phyloP scores from a whole-genome alignment of 2,888 invertebrate genomes.

The Leptopterna dolabrata region DNA sequence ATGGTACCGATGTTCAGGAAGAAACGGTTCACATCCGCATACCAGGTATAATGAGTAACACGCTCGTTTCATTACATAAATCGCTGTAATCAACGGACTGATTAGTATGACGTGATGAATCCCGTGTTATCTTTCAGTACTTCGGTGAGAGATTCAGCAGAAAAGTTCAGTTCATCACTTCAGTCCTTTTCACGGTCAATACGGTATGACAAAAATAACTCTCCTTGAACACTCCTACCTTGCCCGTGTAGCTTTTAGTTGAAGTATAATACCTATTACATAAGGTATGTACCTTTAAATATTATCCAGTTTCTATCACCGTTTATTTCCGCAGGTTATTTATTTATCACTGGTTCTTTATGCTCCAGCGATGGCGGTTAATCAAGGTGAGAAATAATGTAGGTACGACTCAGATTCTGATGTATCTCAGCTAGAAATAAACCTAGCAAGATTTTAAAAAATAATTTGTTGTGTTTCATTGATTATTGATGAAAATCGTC shows the following conservation, averaged over 20 bases:
- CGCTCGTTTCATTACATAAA: not conserved
- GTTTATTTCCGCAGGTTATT: constrained; percentile 62
- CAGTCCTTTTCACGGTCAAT: constrained; percentile 66
- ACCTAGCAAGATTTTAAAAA: no score
- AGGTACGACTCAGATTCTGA: no score
- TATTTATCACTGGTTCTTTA: constrained; percentile 71
- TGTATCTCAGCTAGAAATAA: no score
- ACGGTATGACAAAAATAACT: constrained; percentile 65
- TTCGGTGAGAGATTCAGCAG: constrained; percentile 66
- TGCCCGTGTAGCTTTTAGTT: not conserved
- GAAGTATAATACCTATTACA: no score
- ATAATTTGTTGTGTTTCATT: no score
- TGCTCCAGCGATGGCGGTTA: constrained; percentile 71
- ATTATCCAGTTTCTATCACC: not conserved
- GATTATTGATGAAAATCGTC: no score
- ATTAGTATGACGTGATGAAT: no score
- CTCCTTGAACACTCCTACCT: not conserved
- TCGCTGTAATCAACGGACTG: no score
- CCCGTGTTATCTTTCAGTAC: constrained; percentile 64
- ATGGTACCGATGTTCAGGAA: constrained; percentile 68
- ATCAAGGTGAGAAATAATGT: constrained; percentile 65
- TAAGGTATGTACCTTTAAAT: no score
- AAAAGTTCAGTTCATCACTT: constrained; percentile 65
- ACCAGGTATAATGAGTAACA: constrained; percentile 66
- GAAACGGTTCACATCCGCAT: constrained; percentile 67